Evolutionary conservation across 2,888 invertebrate genomes (phyloP), one percentile per base, ranked within the genome.

Genomic region (Pristionchus japonicus): DNA sequence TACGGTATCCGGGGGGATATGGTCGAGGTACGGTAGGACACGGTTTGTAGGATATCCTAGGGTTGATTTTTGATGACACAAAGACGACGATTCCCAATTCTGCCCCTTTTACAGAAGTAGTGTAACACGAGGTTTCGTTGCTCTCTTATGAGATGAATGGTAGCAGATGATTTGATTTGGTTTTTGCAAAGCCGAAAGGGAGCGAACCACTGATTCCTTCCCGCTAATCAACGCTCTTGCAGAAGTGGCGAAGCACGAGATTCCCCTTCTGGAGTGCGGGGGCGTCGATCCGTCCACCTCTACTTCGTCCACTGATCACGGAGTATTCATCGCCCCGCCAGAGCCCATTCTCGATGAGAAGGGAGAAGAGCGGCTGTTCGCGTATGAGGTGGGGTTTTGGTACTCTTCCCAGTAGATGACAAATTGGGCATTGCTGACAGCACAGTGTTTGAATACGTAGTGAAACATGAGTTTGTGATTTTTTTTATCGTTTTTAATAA

Each of bases 241-340:
- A 70, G 70, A 70, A 37, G 31, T 70, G 70, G 70, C 70, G 34
- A 70, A 70, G 37, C 70, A 70, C 70, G 70, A 70, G 37, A 77
- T 77, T 49, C 87, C 87, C 52, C 88, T 93, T 52, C 67, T 93
- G 52, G 82, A 83, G 43, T 77, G 77, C 34, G 82, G 52, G 37
- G 82, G 87, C 49, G 77, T 77, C 43, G 80, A 89, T 80, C 86
- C 87, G 31, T 74, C 67, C 61, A 49, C 88, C 9, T 37, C 82
- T 20, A 84, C 86, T 15, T 85, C 85, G 9, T 88, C 87, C 85
- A 85, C 85, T 90, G 98, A 99, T 95, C 96, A 97, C 90, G 98
- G 98, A 23, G 98, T 98, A 89, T 98, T 98, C 94, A 97, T 99
- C 90, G 96, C 97, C 94, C 98, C 98, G 37, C 98, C 99, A 0